Evolutionary conservation across 2,113 vertebrate genomes (phyloP).

Genomic region (Odontesthes bonariensis): DNA sequence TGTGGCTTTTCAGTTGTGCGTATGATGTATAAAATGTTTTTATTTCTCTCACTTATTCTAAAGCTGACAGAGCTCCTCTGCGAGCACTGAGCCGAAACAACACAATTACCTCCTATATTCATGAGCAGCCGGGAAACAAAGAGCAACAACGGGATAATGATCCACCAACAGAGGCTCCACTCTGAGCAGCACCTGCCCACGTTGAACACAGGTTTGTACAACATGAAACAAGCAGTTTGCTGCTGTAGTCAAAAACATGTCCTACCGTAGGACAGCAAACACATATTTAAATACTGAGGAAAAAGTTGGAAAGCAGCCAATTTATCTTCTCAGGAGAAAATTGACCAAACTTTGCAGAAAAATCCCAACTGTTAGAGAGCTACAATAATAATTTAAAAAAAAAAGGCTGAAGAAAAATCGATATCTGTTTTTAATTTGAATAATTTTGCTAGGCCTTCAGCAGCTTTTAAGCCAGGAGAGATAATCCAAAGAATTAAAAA

Average conservation of each 20-base stretch:
- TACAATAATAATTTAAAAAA: no score
- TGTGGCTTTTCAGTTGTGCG: not conserved
- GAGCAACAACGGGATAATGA: constrained; percentile 20
- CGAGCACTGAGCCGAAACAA: constrained; percentile 6
- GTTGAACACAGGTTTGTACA: not conserved
- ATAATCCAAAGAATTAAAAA: no score
- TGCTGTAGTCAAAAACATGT: not conserved
- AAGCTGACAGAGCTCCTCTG: not conserved
- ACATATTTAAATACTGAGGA: not conserved
- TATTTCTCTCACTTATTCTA: not conserved
- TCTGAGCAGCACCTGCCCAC: constrained; percentile 8
- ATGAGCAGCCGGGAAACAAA: not conserved
- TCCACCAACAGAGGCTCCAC: not conserved
- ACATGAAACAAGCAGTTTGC: not conserved
- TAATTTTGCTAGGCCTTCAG: no score
- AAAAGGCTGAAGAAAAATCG: no score
- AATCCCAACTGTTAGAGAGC: no score
- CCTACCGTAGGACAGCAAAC: not conserved
- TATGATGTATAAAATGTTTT: not conserved
- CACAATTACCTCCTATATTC: constrained; percentile 8
- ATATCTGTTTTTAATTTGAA: no score
- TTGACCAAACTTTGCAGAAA: no score
- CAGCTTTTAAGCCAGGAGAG: no score
- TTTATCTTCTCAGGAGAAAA: no score
- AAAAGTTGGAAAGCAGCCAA: not conserved